These are phyloP conservation scores for Phortica okadai DNA, from an alignment of 2,888 invertebrate species.

Conservation along the genomic window DNA sequence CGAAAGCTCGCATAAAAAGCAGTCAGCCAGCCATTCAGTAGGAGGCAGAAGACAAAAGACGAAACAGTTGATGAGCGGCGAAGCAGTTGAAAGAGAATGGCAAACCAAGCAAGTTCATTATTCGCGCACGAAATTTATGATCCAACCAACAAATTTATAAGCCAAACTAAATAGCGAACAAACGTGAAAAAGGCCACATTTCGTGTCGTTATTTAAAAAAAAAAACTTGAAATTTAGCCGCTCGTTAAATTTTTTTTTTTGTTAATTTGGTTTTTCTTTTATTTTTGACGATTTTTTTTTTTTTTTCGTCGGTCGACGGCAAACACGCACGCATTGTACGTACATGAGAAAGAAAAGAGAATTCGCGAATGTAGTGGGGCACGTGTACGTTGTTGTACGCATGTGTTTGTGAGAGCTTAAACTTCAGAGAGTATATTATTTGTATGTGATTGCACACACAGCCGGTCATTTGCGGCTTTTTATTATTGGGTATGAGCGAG, in stretches of 20 bases:
- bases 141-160: slow-evolving; percentile 46
- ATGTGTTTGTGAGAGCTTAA: slow-evolving; percentile 32
- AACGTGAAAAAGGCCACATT: too few species aligned
- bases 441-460: background rate
- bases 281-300: slow-evolving; percentile 40
- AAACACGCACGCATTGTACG: slow-evolving; percentile 32
- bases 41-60: slow-evolving; percentile 11
- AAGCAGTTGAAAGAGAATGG: slow-evolving; percentile 24
- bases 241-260: slow-evolving; percentile 33
- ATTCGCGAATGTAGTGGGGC: slow-evolving; percentile 74
- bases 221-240: slow-evolving; percentile 37
- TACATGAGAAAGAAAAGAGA: slow-evolving; percentile 46
- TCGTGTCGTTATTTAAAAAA: slow-evolving; percentile 27
- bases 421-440: background rate
- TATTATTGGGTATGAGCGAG: background rate
- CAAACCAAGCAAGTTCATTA: slow-evolving; percentile 54
- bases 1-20: too few species aligned
- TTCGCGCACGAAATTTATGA: slow-evolving; percentile 61
- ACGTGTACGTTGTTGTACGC: slow-evolving; percentile 66
- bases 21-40: too few species aligned
- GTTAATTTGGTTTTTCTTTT: slow-evolving; percentile 58
- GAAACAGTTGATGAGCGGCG: background rate
- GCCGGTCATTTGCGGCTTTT: slow-evolving; percentile 24
- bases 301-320: background rate
- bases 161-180: too few species aligned